phyloP scores from a whole-genome alignment of 35 echinoderm and acorn worm species.

The Ptychodera flava region DNA sequence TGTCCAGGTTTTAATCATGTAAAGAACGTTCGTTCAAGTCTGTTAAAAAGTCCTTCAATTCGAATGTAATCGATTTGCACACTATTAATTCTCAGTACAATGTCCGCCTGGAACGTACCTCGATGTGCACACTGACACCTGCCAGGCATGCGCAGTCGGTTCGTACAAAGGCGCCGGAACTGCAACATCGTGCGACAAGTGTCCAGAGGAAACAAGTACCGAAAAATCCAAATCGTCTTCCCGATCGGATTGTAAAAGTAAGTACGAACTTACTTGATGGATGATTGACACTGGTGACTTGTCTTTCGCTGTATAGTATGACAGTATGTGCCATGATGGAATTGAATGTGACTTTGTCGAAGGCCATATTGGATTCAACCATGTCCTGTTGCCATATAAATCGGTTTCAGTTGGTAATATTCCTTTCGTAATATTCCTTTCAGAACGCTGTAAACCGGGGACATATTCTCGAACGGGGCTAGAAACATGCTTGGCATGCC shows the following conservation, averaged over 20 bases:
- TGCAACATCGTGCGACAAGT: constrained; percentile 17
- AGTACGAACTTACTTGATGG: not conserved
- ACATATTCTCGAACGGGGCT: not conserved
- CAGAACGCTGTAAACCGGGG: not conserved
- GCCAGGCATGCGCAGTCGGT: constrained; percentile 28
- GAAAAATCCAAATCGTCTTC: constrained; percentile 9
- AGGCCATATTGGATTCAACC: not conserved
- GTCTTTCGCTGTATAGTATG: not conserved
- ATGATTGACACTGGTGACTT: not conserved
- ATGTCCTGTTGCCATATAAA: not conserved
- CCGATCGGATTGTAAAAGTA: constrained; percentile 47
- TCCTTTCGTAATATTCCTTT: not conserved
- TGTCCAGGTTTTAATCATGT: too few relatives aligned
- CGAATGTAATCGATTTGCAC: too few relatives aligned
- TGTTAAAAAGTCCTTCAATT: too few relatives aligned
- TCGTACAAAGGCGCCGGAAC: constrained; percentile 35
- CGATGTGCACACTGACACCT: constrained; percentile 9
- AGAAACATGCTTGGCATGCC: not conserved
- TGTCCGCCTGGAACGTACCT: constrained; percentile 48
- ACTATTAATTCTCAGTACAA: constrained; percentile 20
- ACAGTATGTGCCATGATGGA: not conserved
- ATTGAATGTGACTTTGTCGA: not conserved
- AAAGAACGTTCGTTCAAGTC: too few relatives aligned
- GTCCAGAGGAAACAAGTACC: constrained; percentile 39
- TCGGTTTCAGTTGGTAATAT: too few relatives aligned